Conservation (phyloP, 2,797 vertebrate species). For the Clamator glandarius region DNA sequence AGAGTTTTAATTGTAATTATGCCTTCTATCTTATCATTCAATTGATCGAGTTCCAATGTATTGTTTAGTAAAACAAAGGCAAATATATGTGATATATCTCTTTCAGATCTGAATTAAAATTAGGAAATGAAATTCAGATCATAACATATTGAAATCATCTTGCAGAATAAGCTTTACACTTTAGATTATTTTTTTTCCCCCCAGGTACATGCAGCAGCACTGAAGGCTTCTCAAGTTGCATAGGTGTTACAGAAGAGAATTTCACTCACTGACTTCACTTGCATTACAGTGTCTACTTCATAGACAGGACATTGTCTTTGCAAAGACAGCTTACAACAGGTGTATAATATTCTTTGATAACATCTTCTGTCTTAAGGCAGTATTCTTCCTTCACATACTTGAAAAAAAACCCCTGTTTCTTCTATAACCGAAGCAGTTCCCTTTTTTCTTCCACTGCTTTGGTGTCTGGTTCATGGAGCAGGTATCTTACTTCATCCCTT, state of each 20-base stretch:
- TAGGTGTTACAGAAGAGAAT: background rate
- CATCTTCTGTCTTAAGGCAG: background rate
- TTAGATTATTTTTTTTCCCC: background rate
- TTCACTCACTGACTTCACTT: background rate
- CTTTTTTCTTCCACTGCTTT: background rate
- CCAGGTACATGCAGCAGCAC: background rate
- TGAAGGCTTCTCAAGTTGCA: background rate
- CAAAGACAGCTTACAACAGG: background rate
- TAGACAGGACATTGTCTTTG: background rate
- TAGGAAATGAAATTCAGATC: conserved; percentile 45
- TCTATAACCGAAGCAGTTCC: background rate
- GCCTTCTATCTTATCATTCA: background rate
- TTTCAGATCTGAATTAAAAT: conserved; percentile 12
- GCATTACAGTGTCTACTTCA: background rate
- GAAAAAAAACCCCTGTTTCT: background rate
- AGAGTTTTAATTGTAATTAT: background rate
- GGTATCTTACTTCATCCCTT: background rate
- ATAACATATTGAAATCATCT: background rate
- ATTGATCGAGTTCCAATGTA: background rate
- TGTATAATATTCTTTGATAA: background rate
- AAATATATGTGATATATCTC: background rate
- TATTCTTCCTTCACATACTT: background rate
- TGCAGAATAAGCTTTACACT: background rate
- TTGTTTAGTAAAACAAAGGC: conserved; percentile 6
- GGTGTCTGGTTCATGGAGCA: background rate